These are phyloP conservation scores for Salvelinus sp. DNA, from an alignment of 2,113 vertebrate species.

Conservation along the genomic window DNA sequence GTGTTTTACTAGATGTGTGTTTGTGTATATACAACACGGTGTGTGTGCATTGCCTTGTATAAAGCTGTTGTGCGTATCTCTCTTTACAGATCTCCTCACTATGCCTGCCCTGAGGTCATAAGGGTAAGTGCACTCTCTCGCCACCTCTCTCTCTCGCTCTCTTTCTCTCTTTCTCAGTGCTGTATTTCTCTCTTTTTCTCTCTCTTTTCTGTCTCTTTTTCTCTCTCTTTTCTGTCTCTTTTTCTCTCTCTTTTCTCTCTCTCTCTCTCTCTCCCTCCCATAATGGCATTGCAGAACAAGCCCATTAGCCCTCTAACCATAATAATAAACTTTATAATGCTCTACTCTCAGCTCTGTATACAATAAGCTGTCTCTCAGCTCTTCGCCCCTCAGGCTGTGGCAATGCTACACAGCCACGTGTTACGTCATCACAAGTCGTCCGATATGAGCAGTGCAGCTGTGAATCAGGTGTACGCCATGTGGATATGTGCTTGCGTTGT, in stretches of 20 bases:
- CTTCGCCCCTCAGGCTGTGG: too few relatives aligned
- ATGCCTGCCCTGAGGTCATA: conserved; percentile 98
- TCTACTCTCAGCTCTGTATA: too few relatives aligned
- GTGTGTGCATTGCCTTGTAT: too few relatives aligned
- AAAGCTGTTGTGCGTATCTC: conserved; percentile 28
- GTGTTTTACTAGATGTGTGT: background rate
- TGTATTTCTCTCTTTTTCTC: background rate
- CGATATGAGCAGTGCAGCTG: too few relatives aligned
- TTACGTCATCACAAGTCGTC: background rate
- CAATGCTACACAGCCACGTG: too few relatives aligned
- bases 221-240: background rate
- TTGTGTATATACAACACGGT: background rate
- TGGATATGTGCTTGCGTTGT: too few relatives aligned
- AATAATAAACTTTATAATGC: too few relatives aligned
- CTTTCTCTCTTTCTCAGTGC: background rate
- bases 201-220: background rate
- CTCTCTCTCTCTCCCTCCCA: background rate
- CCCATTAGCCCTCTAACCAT: too few relatives aligned
- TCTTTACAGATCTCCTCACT: conserved; percentile 90
- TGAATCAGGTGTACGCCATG: too few relatives aligned
- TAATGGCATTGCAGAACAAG: too few relatives aligned
- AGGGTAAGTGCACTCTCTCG: conserved; percentile 80
- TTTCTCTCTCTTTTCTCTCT: too few relatives aligned
- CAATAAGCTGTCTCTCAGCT: conserved; percentile 4
- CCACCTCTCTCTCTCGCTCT: conserved; percentile 3